A percentile compares a stretch with the other conserved stretches of the same genome.
These are phyloP conservation scores for Papilio helenus DNA, from an alignment of 1,140 invertebrate species.

Conservation along the genomic window DNA sequence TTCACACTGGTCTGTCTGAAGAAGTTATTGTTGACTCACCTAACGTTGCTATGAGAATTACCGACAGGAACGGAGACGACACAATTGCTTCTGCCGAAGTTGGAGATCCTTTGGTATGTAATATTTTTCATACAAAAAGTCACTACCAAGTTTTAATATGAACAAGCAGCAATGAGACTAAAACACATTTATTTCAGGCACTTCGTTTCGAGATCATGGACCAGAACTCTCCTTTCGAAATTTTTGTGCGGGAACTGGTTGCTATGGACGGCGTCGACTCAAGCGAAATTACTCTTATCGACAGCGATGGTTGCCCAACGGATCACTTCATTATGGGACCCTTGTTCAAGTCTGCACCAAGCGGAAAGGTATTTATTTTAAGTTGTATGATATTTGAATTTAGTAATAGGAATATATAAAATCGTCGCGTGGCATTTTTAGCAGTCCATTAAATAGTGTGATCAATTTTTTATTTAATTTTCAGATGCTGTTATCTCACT, in stretches of 20 bases:
- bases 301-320: slow-evolving; percentile 95
- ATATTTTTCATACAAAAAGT: slow-evolving; percentile 31
- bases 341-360: slow-evolving; percentile 90
- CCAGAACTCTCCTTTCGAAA: slow-evolving; percentile 95
- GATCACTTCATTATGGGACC: slow-evolving; percentile 97
- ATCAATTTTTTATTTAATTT: slow-evolving; percentile 52
- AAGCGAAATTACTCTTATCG: slow-evolving; percentile 95
- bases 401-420: neutral
- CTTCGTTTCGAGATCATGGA: slow-evolving; percentile 96
- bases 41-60: slow-evolving; percentile 97
- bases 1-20: slow-evolving; percentile 90
- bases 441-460: slow-evolving; percentile 18
- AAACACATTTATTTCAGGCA: slow-evolving; percentile 78
- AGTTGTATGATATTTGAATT: neutral
- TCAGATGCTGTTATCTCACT: slow-evolving; percentile 93
- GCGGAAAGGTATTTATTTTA: slow-evolving; percentile 86
- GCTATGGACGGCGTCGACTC: slow-evolving; percentile 97
- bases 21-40: slow-evolving; percentile 95
- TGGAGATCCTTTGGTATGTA: slow-evolving; percentile 90
- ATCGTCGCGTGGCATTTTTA: neutral
- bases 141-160: neutral
- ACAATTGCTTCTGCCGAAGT: slow-evolving; percentile 93
- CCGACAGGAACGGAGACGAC: slow-evolving; percentile 91
- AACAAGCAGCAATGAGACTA: slow-evolving; percentile 32
- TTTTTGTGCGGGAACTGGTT: slow-evolving; percentile 96